phyloP scores from a whole-genome alignment of 2,113 vertebrate species.

The Gasterosteus nipponicus region DNA sequence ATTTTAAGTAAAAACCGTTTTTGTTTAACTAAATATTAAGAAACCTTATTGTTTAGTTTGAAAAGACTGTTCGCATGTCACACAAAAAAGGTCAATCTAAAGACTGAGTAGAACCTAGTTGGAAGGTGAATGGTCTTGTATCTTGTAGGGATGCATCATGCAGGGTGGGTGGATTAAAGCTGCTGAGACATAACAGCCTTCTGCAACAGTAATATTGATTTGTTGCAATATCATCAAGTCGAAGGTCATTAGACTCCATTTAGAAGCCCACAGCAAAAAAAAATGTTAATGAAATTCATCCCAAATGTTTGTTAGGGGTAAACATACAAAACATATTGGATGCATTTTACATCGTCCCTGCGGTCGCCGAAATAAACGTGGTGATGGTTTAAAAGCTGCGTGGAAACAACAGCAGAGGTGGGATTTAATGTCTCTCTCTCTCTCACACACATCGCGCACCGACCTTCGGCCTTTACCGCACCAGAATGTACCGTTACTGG shows the following conservation, averaged over 20 bases:
- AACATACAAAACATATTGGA: background rate
- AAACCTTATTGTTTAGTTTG: too few relatives aligned
- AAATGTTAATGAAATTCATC: background rate
- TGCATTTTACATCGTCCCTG: background rate
- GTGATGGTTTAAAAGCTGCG: background rate
- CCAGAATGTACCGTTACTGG: slow-evolving; percentile 20
- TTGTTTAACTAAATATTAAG: background rate
- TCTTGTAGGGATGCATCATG: background rate
- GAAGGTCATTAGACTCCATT: slow-evolving; percentile 17
- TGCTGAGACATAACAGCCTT: background rate
- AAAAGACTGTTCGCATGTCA: too few relatives aligned
- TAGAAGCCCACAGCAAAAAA: background rate
- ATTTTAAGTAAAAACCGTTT: background rate
- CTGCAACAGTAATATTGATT: slow-evolving; percentile 6
- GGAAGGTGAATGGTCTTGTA: too few relatives aligned
- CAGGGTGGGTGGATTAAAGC: background rate
- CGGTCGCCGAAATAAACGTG: background rate
- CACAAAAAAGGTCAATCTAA: too few relatives aligned
- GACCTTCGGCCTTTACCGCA: background rate
- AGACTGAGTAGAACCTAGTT: too few relatives aligned
- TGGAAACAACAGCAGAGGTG: slow-evolving; percentile 1
- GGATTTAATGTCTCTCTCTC: background rate
- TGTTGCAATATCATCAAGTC: slow-evolving; percentile 14
- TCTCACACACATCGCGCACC: slow-evolving; percentile 25
- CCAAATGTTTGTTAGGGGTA: background rate